These are phyloP conservation scores for Lamellibrachia columna DNA, from an alignment of 2,888 invertebrate species.

Conservation along the genomic window DNA sequence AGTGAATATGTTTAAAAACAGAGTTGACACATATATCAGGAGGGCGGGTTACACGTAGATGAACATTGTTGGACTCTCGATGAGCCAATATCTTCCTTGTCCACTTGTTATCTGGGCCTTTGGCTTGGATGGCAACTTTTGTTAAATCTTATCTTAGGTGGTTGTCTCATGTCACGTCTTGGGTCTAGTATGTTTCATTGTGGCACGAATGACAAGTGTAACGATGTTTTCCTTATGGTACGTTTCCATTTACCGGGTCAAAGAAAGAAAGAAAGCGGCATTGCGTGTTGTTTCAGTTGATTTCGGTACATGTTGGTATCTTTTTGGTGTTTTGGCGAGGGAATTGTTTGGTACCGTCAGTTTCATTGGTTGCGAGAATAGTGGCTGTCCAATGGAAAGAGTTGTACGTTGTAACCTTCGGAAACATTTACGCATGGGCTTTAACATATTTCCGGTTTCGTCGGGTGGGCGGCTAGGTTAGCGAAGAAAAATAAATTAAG, in stretches of 20 bases:
- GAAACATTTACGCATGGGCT: conserved; percentile 16
- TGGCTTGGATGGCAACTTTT: background rate
- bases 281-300: background rate
- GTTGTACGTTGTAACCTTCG: conserved; percentile 3
- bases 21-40: too few species aligned
- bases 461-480: conserved; percentile 3
- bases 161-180: background rate
- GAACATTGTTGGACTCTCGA: too few species aligned
- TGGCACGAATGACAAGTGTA: background rate
- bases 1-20: too few species aligned
- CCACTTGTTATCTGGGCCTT: too few species aligned
- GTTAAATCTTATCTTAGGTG: background rate
- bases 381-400: background rate
- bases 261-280: background rate
- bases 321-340: background rate
- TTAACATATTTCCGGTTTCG: background rate
- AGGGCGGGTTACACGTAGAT: too few species aligned
- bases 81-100: too few species aligned
- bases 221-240: background rate
- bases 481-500: conserved; percentile 8
- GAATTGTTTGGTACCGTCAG: background rate
- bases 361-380: background rate
- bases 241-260: background rate
- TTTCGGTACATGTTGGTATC: background rate
- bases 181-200: background rate